Conservation (phyloP, 2,888 invertebrate species). For the Megalurothrips usitatus region DNA sequence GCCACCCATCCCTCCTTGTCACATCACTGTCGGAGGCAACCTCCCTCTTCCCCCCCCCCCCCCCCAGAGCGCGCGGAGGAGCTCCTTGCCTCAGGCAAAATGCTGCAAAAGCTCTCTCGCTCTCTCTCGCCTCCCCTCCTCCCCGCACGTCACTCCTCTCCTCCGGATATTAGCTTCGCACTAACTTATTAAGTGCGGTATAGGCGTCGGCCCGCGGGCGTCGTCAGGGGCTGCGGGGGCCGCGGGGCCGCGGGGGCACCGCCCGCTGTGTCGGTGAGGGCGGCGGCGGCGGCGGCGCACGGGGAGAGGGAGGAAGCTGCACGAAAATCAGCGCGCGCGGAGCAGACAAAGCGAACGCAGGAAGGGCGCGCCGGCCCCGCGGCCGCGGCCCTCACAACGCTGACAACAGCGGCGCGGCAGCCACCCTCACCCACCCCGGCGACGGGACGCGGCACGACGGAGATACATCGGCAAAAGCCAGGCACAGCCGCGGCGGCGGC, state of each 20-base stretch:
- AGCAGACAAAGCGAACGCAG: background rate
- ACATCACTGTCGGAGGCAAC: background rate
- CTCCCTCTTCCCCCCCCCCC: background rate
- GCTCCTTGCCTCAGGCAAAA: too few species aligned
- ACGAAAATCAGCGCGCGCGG: background rate
- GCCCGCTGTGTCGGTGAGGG: background rate
- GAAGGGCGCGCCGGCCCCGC: background rate
- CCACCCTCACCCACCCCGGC: too few species aligned
- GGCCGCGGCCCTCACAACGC: too few species aligned
- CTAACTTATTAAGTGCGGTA: background rate
- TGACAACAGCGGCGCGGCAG: too few species aligned
- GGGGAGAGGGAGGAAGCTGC: background rate
- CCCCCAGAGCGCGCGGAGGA: background rate
- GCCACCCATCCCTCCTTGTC: background rate
- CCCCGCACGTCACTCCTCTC: background rate
- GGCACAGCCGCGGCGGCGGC: too few species aligned
- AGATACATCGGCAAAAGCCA: too few species aligned
- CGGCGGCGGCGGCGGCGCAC: too few species aligned
- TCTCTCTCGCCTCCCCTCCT: background rate
- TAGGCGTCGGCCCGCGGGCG: background rate
- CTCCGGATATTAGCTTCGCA: constrained; percentile 14
- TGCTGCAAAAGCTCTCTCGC: background rate
- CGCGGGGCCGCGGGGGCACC: background rate
- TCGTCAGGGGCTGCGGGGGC: background rate
- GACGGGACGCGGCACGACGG: too few species aligned